Conservation (phyloP, 2,797 vertebrate species). For the Pangasius djambal region DNA sequence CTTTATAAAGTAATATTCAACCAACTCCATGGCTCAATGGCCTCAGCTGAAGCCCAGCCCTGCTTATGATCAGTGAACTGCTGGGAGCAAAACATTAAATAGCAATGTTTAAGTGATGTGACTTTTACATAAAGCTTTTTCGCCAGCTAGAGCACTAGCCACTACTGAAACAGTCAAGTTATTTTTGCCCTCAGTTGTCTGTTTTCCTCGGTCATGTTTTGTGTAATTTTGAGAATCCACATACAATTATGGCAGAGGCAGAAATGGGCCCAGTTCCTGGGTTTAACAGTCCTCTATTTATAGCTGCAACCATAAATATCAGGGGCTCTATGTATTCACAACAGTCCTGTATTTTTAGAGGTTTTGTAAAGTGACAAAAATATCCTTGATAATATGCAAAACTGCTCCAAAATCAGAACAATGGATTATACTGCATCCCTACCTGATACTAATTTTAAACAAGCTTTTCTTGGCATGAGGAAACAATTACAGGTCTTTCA, state of each 20-base stretch:
- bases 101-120: conserved; percentile 21
- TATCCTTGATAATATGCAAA: conserved; percentile 28
- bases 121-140: conserved; percentile 16
- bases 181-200: conserved; percentile 46
- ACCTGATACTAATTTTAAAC: conserved; percentile 48
- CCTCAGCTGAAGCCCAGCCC: not conserved
- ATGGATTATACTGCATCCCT: conserved; percentile 12
- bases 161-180: conserved; percentile 55
- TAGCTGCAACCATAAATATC: conserved; percentile 56
- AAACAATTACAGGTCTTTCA: conserved; percentile 41
- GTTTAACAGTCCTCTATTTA: conserved; percentile 57
- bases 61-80: conserved; percentile 14
- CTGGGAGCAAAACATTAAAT: conserved; percentile 20
- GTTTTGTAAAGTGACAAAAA: conserved; percentile 31
- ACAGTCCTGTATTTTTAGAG: conserved; percentile 47
- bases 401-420: conserved; percentile 30
- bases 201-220: conserved; percentile 50
- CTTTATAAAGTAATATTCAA: not conserved
- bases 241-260: conserved; percentile 55
- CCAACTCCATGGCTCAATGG: not conserved
- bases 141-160: conserved; percentile 33
- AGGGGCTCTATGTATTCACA: conserved; percentile 40
- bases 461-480: conserved; percentile 35
- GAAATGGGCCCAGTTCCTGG: conserved; percentile 55
- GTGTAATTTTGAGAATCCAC: conserved; percentile 47